A percentile compares a stretch with the other conserved stretches of the same genome.
phyloP scores from a whole-genome alignment of 2,113 vertebrate species.

The Falco punctatus region DNA sequence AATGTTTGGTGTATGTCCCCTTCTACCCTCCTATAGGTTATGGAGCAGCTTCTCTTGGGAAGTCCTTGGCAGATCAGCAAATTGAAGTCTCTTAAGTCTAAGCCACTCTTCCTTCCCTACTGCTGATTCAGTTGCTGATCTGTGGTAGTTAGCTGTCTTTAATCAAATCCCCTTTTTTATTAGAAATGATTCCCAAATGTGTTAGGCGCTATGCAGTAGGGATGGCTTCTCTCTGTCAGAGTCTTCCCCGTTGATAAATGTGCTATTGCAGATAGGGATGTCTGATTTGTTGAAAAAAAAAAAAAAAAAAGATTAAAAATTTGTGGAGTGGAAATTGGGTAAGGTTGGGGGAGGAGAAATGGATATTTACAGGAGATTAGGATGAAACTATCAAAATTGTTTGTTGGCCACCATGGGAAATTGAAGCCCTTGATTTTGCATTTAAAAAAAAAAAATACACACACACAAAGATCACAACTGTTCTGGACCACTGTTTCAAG shows the following conservation, averaged over 20 bases:
- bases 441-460: not conserved
- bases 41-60: not conserved
- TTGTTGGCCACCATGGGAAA: conserved; percentile 1
- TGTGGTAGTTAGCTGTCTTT: conserved; percentile 22
- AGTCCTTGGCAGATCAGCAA: not conserved
- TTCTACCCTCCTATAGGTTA: not conserved
- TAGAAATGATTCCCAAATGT: conserved; percentile 34
- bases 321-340: not conserved
- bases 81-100: conserved; percentile 3
- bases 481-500: conserved; percentile 36
- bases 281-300: not conserved
- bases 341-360: conserved; percentile 8
- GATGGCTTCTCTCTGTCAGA: conserved; percentile 10
- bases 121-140: conserved; percentile 44
- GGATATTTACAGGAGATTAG: conserved; percentile 21
- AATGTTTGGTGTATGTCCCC: not conserved
- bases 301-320: not conserved
- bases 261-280: not conserved
- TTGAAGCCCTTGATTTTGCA: conserved; percentile 4
- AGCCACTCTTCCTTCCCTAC: conserved; percentile 15
- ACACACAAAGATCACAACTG: conserved; percentile 5
- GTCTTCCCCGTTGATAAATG: not conserved
- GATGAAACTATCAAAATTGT: conserved; percentile 22
- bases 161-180: conserved; percentile 46
- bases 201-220: not conserved